Evolutionary conservation across 2,113 vertebrate species (phyloP).

Genomic region (Empidonax alnorum): DNA sequence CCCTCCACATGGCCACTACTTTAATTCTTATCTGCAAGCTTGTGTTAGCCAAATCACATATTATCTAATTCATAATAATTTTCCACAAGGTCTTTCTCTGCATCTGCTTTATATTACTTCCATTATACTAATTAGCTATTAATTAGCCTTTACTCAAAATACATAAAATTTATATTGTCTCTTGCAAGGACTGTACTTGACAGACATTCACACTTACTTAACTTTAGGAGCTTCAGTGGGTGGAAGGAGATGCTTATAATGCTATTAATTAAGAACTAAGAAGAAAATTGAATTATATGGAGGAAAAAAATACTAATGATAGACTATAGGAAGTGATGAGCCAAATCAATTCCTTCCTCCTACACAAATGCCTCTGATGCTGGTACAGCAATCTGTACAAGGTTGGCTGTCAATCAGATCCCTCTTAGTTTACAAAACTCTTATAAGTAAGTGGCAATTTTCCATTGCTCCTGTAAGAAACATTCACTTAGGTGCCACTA

Average conservation of each 20-base stretch:
- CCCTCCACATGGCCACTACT: slow-evolving; percentile 70
- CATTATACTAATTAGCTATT: slow-evolving; percentile 81
- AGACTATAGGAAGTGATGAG: neutral
- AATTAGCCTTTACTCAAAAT: slow-evolving; percentile 79
- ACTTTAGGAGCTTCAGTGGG: slow-evolving; percentile 62
- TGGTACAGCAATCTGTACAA: neutral
- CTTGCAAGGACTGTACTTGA: slow-evolving; percentile 65
- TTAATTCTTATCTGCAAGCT: slow-evolving; percentile 71
- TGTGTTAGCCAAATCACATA: slow-evolving; percentile 70
- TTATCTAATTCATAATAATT: slow-evolving; percentile 73
- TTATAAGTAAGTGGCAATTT: neutral
- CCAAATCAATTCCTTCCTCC: slow-evolving; percentile 9
- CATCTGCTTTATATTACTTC: slow-evolving; percentile 79
- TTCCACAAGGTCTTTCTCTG: slow-evolving; percentile 76
- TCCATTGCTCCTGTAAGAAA: neutral
- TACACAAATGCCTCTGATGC: slow-evolving; percentile 7
- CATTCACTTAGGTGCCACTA: neutral
- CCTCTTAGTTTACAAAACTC: neutral
- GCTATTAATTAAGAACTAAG: slow-evolving; percentile 55
- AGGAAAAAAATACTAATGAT: neutral
- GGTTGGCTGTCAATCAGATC: slow-evolving; percentile 1
- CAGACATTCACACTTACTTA: slow-evolving; percentile 77
- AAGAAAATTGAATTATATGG: neutral
- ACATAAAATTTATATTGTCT: slow-evolving; percentile 62
- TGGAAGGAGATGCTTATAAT: slow-evolving; percentile 20